Conservation (phyloP, 2,888 invertebrate genomes). For the Microdon myrmicae region DNA sequence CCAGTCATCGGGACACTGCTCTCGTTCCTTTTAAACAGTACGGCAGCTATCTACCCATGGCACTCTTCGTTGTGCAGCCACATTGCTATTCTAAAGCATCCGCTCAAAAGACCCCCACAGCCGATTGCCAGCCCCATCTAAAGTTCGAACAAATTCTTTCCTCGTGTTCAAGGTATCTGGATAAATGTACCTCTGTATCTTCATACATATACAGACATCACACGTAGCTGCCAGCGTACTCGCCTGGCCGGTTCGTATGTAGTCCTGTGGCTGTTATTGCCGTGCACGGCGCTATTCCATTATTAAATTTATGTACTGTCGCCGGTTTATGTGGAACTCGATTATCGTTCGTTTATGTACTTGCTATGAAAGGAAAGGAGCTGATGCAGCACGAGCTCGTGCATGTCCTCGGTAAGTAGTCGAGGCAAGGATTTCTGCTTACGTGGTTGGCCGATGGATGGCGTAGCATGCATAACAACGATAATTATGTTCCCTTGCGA, state of each 20-base stretch:
- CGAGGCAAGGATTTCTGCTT: conserved; percentile 24
- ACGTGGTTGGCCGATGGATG: conserved; percentile 33
- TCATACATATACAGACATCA: conserved; percentile 28
- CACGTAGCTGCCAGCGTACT: conserved; percentile 31
- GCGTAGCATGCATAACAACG: conserved; percentile 10
- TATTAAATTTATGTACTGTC: conserved; percentile 43
- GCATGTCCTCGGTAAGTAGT: conserved; percentile 20
- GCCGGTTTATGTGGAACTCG: conserved; percentile 42
- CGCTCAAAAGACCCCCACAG: too few species aligned
- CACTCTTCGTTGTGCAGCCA: conserved; percentile 28
- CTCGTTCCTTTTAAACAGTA: conserved; percentile 25
- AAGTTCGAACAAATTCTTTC: too few species aligned
- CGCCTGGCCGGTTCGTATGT: conserved; percentile 17
- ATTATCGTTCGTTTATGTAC: conserved; percentile 46
- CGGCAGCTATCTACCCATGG: too few species aligned
- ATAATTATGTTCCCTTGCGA: conserved; percentile 29
- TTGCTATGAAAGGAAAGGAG: conserved; percentile 8
- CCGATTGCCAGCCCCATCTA: too few species aligned
- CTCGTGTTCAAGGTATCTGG: conserved; percentile 33
- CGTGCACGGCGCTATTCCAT: conserved; percentile 20
- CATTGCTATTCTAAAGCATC: conserved; percentile 41
- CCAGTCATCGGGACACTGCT: conserved; percentile 21
- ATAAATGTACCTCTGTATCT: conserved; percentile 16
- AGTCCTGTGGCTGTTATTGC: neutral
- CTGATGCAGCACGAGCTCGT: conserved; percentile 7